Base-by-base conservation (phyloP, 2,888 invertebrate genomes). In the Hypercompe scribonia region DNA sequence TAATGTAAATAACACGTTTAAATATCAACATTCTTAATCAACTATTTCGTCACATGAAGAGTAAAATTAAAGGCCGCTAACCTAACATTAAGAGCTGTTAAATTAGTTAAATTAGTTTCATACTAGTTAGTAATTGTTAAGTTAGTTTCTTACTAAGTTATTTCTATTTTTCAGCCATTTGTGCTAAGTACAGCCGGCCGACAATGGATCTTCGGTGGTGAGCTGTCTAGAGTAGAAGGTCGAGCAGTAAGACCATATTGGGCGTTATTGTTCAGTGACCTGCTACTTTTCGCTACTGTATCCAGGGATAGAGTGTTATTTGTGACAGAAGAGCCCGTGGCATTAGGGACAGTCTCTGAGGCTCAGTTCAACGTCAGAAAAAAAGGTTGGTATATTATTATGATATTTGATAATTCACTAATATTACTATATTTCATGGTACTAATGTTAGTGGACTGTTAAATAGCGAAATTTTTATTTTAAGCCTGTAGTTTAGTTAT, bases 181-280 rank as follows among this genome's bases (percentile, higher is more conserved):
- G 97, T 97, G 71, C 94, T 98, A 90, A 97, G 97, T 87, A 97
- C 97, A 84, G 97, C 98, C 70, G 98, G 98, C 39, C 96, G 98
- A 70, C 98, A 98, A 91, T 98, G 98, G 98, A 97, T 98, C 74
- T 98, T 98, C 85, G 98, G 98, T 10, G 98, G 98, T 0, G 98
- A 98, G 85, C 93, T 98, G 42, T 97, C 97, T 21, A 96, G 98
- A 79, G 97, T 98, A 2, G 98, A 98, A 93, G 98, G 98, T 1
- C 96, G 98, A 66, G 97, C 97, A 3, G 96, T 98, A 39, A 96
- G 98, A 77, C 98, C 98, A 0, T 98, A 98, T 89, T 98, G 98
- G 98, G 98, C 98, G 0, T 93, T 98, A 74, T 95, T 98, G 66
- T 98, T 98, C 90, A 98, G 97, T 83, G 98, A 98, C 91, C 96